Base-by-base conservation (phyloP, 2,113 vertebrate species). In the Podocnemis expansa region DNA sequence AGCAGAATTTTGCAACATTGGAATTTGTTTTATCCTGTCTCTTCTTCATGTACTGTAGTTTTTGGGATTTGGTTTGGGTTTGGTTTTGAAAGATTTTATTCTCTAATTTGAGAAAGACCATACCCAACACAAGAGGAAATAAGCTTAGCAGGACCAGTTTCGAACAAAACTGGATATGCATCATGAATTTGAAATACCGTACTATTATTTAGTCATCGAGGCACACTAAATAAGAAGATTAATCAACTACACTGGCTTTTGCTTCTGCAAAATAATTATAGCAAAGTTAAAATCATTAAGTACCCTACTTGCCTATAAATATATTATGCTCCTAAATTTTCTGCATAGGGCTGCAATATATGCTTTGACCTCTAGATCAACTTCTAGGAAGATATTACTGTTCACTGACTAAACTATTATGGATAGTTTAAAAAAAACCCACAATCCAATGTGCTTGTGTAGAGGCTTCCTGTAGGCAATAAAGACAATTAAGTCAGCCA, bases 361-460 rank as follows among this genome's bases (percentile, higher is more conserved):
- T 79, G 89, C 38, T 43, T 2, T 29, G 45, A 89, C 82, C 78
- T 80, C 45, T 16, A 80, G 91, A 85, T 88, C 93, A 80, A 93
- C 89, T 96, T 95, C 78, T 87, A 91, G 56, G n/a, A 91, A 73
- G 54, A 86, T 91, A 67, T 78, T 88, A 47, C 63, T 52, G 43
- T 70, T 19, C 56, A 81, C 76, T 80, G 83, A 80, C n/a, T n/a
- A n/a, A 41, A 90, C 47, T 95, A 79, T 31, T 91, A 21, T 2
- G 2, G 25, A 29, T 51, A 45, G 49, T n/a, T n/a, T n/a, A 85
- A 84, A 86, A 34, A 91, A 90, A 88, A 85, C 47, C 47, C 47
- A 87, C 52, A 84, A 84, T 13, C 88, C 80, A 94, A 96, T 78
- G 21, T 45, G 88, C 75, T 70, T 95, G 54, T 92, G 80, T n/a